Evolutionary conservation across 2,888 invertebrate genomes (phyloP), one percentile per base, ranked within the genome.

Genomic region (Hesperia comma): DNA sequence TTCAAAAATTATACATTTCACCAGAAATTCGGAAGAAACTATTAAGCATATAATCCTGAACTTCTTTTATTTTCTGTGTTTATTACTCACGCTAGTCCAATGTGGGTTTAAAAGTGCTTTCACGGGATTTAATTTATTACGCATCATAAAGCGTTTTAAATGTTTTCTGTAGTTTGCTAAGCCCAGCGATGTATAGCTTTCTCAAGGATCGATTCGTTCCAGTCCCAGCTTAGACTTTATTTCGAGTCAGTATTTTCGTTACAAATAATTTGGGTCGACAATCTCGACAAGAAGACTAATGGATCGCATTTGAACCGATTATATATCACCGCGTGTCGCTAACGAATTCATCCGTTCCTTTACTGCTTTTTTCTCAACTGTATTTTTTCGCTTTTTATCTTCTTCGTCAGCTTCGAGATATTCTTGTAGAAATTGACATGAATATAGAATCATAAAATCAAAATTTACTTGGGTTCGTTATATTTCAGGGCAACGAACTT

Each of bases 261-360:
- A 74, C 78, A 78, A 79, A 79, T 80, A 81, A 82, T 78, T 77
- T 75, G 74, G 76, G 76, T 76, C 77, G 81, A 77, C 81, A 79
- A 75, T 76, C 78, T 77, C 76, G 77, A 77, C 79, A 77, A 72
- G 72, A 77, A 82, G 83, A 84, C 79, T 83, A 83, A 86, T 86
- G 84, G 82, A 78, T 78, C 76, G 77, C 76, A 73, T 76, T 74
- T 76, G 70, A 70, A 74, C 68, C 76, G 77, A 81, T 82, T 80
- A 77, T 81, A 81, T 77, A 82, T 84, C 79, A 79, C 78, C 75
- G 73, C 76, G 74, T 67, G 71, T 72, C 75, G 75, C 74, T 75
- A 76, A 77, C 75, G 77, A 79, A 80, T 80, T 78, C 82, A 83
- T 83, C 81, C 79, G 78, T 80, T 79, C 77, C 75, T 70, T 72